Evolutionary conservation across 1,140 invertebrate species (phyloP), one percentile per base, ranked within the genome.

Genomic region (Arctopsyche grandis): DNA sequence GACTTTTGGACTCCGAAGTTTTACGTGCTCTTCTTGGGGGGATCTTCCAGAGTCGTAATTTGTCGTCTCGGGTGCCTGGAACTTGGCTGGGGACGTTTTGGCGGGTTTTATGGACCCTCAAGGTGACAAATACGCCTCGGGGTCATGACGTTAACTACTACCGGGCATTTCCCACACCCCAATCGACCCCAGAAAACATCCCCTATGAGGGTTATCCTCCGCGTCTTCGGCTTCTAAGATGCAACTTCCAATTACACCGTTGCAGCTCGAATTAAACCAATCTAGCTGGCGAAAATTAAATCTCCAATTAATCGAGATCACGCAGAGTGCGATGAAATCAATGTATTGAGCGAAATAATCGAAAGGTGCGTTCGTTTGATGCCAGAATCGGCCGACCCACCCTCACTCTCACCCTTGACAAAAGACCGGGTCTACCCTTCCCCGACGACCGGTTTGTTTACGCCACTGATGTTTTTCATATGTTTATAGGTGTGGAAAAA

Each of bases 101-200:
- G 56, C 58, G 26, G 66, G 21, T 76, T 82, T 82, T 82, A 80
- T 79, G 74, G 81, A 77, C 81, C 81, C 74, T 73, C 77, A 78
- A 43, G 77, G 81, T 82, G 81, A 82, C 81, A 80, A 82, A 82
- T 79, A 79, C 71, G 76, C 79, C 79, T 79, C 63, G 81, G 78
- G 81, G 81, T 82, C 81, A 79, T 79, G 81, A 82, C 81, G 71
- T 82, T 82, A 82, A 82, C 81, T 80, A 76, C 63, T 66, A n/a
- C 14, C 63, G 63, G 21, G 19, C 24, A 22, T 66, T 66, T 66
- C n/a, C 21, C 48, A 52, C 48, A 52, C 48, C 48, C 48, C 12
- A 52, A 52, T 74, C 38, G 9, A 80, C 81, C 75, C 79, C 78
- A 77, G 48, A 52, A 52, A 52, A 52, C 16, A 52, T 52, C 48